A percentile compares a stretch with the other conserved stretches of the same genome.
These are phyloP conservation scores for Brachionus koreanus DNA, from an alignment of 1,140 invertebrate species.

Conservation along the genomic window DNA sequence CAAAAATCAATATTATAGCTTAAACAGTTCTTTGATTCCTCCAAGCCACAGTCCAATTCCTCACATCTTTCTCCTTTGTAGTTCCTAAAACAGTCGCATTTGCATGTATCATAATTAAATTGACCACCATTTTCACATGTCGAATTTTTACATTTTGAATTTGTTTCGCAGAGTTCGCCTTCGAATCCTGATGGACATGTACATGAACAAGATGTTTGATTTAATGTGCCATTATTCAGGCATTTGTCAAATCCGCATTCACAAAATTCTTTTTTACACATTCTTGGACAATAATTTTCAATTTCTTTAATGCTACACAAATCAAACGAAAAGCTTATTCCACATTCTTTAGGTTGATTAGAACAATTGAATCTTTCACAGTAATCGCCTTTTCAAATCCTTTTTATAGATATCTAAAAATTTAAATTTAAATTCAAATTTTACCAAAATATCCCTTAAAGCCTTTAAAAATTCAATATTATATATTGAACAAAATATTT, in stretches of 20 bases:
- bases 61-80: constrained; percentile 12
- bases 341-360: neutral
- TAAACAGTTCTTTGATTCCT: neutral
- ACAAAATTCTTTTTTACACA: neutral
- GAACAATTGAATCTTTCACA: neutral
- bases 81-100: neutral
- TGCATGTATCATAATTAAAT: neutral
- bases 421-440: neutral
- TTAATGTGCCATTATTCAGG: neutral
- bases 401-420: neutral
- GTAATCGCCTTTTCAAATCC: neutral
- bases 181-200: neutral
- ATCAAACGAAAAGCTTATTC: neutral
- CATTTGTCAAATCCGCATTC: neutral
- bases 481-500: neutral
- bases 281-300: neutral
- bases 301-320: neutral
- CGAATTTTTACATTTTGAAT: neutral
- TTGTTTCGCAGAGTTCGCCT: neutral
- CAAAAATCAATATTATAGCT: neutral
- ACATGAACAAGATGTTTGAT: neutral
- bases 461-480: neutral
- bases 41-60: neutral
- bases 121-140: neutral
- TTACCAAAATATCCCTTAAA: neutral